Percentiles rank a stretch among this genome's conserved stretches.
Conservation (phyloP, 2,888 invertebrate species). For the Calliscelio sp. region DNA sequence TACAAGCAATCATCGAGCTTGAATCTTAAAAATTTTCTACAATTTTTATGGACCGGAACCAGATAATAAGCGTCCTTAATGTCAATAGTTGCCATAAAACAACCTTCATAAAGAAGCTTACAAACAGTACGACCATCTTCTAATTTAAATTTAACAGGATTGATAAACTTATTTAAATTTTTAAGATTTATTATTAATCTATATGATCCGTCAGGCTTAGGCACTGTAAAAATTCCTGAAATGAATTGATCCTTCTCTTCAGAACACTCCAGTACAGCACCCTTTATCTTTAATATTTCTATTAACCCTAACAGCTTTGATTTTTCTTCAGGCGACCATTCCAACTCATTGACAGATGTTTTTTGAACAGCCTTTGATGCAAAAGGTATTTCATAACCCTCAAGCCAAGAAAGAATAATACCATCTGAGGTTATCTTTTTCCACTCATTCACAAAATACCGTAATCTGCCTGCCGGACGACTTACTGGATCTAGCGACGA, state of each 20-base stretch:
- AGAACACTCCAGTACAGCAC: conserved; percentile 30
- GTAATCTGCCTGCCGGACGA: neutral
- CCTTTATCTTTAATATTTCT: conserved; percentile 24
- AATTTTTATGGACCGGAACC: neutral
- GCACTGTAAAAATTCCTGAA: conserved; percentile 51
- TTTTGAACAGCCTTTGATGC: neutral
- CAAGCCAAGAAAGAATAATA: conserved; percentile 47
- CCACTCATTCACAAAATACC: neutral
- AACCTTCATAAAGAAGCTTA: conserved; percentile 43
- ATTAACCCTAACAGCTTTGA: conserved; percentile 5
- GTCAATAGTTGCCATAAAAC: conserved; percentile 58
- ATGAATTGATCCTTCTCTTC: conserved; percentile 54
- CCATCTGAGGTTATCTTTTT: conserved; percentile 42
- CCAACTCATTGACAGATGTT: neutral
- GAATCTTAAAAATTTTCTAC: conserved; percentile 32
- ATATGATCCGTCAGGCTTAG: conserved; percentile 56
- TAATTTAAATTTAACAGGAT: conserved; percentile 61
- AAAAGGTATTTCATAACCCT: conserved; percentile 58
- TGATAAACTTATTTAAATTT: conserved; percentile 60
- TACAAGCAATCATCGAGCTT: neutral
- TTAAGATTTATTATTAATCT: conserved; percentile 68
- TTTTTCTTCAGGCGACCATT: neutral
- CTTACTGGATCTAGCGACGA: conserved; percentile 4
- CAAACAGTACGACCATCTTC: conserved; percentile 58
- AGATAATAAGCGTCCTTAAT: conserved; percentile 45